Conservation (phyloP, 2,113 vertebrate species). For the Excalfactoria chinensis region DNA sequence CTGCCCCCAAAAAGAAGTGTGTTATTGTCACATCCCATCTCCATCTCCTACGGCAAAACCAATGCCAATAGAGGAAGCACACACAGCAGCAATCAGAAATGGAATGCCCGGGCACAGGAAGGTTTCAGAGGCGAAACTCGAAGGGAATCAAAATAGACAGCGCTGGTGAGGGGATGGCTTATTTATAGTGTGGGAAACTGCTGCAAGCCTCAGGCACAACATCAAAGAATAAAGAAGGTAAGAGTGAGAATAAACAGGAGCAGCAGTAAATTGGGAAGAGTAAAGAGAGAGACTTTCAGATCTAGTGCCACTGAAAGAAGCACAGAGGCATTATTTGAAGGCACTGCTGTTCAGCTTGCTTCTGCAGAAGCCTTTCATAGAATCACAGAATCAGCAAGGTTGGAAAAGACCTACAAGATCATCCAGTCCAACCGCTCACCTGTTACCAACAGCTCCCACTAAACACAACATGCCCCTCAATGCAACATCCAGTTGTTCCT, state of each 20-base stretch:
- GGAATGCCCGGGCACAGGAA: background rate
- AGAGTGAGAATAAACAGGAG: slow-evolving; percentile 49
- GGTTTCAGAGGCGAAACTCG: background rate
- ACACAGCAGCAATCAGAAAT: background rate
- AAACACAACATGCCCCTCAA: too few species aligned
- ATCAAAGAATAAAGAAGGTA: slow-evolving; percentile 60
- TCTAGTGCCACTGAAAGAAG: background rate
- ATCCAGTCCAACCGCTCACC: too few species aligned
- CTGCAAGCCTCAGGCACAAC: slow-evolving; percentile 48
- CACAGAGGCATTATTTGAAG: background rate
- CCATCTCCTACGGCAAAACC: background rate
- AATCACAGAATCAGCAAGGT: too few species aligned
- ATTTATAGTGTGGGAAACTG: slow-evolving; percentile 56
- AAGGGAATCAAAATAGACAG: slow-evolving; percentile 28
- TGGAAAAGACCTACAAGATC: too few species aligned
- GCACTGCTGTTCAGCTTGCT: slow-evolving; percentile 41
- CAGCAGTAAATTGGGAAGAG: slow-evolving; percentile 52
- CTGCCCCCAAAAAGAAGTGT: too few species aligned
- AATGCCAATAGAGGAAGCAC: background rate
- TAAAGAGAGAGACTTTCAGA: slow-evolving; percentile 9
- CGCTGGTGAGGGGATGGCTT: background rate
- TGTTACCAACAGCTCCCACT: too few species aligned
- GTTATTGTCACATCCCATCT: too few species aligned
- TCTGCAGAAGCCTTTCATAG: slow-evolving; percentile 38
- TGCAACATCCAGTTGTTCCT: too few species aligned